Evolutionary conservation across 2,113 vertebrate species (phyloP), one percentile per base, ranked within the genome.

Genomic region (Lepisosteus osseus): DNA sequence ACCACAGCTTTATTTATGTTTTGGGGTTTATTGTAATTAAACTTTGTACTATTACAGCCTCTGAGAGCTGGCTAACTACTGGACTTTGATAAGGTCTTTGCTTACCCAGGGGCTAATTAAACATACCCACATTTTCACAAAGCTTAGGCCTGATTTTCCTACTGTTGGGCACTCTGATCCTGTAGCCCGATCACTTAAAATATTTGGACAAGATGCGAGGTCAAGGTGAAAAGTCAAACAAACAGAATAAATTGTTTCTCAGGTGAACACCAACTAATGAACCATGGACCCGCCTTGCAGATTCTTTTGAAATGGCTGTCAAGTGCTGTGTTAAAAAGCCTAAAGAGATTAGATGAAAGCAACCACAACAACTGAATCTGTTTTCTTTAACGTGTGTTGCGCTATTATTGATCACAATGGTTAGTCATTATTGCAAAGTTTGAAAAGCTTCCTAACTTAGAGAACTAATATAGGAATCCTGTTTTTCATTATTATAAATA

Each of bases 51-150:
- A 80, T 81, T 85, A 76, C 76, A 74, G 81, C 78, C 83, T 65
- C 55, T 81, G 74, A 74, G 76, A 81, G 80, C 82, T 62, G 74
- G 29, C 82, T 86, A 79, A 87, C 87, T 89, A 87, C 86, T 83
- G 90, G 85, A 90, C 87, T 89, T 87, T 89, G 84, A 88, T 80
- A 82, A 83, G 83, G 84, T 78, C 86, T 80, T 80, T 79, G 82
- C 84, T 84, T 85, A 84, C 84, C 86, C 81, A 85, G 70, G 71
- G 69, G 68, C 77, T 80, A 82, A 89, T 84, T 85, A 86, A 86
- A 87, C 65, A 67, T 29, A 41, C 8, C 9, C 9, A 29, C 6
- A 13, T 69, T 51, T 54, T 54, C 4, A 54, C 47, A 51, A 6
- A 4, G 4, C 43, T 43, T 29, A 65, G 47, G 6, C 68, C 64